Percentiles rank a stretch among this genome's conserved stretches.
phyloP scores from a whole-genome alignment of 2,888 invertebrate genomes.

The Hyppa rectilinea region DNA sequence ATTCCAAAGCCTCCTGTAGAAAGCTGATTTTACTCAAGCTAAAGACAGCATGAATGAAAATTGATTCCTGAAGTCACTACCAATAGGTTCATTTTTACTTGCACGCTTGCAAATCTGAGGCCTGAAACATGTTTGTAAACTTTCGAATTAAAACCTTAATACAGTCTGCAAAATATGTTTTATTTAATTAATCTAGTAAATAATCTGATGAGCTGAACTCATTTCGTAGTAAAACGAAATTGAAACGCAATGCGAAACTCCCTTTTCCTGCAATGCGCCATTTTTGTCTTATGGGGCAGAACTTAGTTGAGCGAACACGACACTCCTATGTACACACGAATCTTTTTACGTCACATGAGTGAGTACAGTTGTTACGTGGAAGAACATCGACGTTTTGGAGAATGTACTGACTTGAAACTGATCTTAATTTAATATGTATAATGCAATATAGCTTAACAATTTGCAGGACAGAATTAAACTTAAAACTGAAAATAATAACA shows the following conservation, averaged over 20 bases:
- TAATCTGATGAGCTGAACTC: neutral
- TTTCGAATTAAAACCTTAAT: constrained; percentile 6
- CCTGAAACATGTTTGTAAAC: neutral
- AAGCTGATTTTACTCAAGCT: constrained; percentile 5
- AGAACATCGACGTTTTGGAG: neutral
- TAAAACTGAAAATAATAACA: neutral
- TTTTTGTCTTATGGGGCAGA: constrained; percentile 49
- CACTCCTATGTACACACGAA: constrained; percentile 7
- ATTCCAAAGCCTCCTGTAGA: neutral
- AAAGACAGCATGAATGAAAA: constrained; percentile 1
- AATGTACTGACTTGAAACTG: neutral
- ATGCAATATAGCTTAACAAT: neutral
- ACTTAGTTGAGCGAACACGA: constrained; percentile 15
- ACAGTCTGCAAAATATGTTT: neutral
- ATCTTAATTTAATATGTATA: neutral
- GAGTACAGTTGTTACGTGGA: neutral
- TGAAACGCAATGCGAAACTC: constrained; percentile 51
- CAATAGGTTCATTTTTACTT: constrained; percentile 5
- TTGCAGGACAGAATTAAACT: neutral
- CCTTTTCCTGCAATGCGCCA: constrained; percentile 62
- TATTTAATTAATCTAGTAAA: constrained; percentile 17
- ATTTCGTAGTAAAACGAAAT: constrained; percentile 11
- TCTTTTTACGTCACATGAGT: neutral
- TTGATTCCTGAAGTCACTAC: neutral
- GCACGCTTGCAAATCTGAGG: neutral